Evolutionary conservation across 2,797 vertebrate genomes (phyloP), one percentile per base, ranked within the genome.

Genomic region (Tympanoctomys barrerae): DNA sequence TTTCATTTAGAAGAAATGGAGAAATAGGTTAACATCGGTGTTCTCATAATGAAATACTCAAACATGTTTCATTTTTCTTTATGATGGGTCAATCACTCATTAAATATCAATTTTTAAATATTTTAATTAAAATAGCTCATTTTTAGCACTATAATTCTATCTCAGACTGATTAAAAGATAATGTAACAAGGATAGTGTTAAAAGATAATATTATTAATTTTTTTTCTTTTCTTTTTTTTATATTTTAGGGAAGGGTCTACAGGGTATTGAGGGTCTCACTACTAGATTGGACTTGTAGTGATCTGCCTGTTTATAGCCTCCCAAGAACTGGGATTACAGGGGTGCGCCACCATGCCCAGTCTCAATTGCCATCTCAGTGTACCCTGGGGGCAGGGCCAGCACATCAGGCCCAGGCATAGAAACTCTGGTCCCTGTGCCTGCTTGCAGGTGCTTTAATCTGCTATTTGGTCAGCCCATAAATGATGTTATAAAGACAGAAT

Each of bases 121-220:
- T 84, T 81, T 54, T 86, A 22, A 90, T 22, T 70, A 62, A 87
- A 71, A 81, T 91, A 64, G 46, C 70, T 87, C 57, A 54, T 10
- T 89, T 89, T 36, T 31, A 73, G 16, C 5, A 57, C 19, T 54
- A 57, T 36, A 61, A 71, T 75, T 94, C 83, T 91, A 87, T 75
- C 87, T 86, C 39, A 85, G 24, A 49, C 68, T 94, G 13, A 73
- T 61, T 86, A 70, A 82, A 57, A 71, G 24, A 75, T 88, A 79
- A 49, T 71, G 42, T 61, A 62, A 89, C 61, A 62, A 62, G 16
- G 31, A n/a, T 33, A 68, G 31, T 64, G 28, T 64, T 31, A 64
- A 64, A 68, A n/a, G 66, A 68, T 68, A 68, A n/a, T 33, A 6
- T 66, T 16, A 18, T 68, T 68, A n/a, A 19, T 42, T 42, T 42